Base-by-base conservation (phyloP, 2,888 invertebrate genomes). In the Eilema depressum region DNA sequence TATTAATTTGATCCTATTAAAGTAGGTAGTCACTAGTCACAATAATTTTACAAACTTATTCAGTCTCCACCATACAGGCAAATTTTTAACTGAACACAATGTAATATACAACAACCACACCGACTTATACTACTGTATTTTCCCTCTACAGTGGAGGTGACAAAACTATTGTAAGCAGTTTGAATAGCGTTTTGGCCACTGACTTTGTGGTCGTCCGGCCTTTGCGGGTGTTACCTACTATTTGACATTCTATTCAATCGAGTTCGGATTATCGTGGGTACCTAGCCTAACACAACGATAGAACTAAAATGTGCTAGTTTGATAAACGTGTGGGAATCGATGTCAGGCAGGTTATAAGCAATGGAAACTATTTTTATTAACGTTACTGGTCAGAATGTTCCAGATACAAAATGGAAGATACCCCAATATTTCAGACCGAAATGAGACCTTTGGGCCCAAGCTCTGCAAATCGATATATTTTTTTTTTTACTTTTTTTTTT, bases 91-190 rank as follows among this genome's bases (percentile, higher is more conserved):
- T 20, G 47, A 47, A 20, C 17, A 20, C 20, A 47, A 47, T 20
- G 17, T 41, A 17, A 41, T 3, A 47, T n/a, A 53, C 53, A n/a
- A 53, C n/a, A 26, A 53, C n/a, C 2, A 53, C n/a, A 17, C 59
- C 20, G 33, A 73, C n/a, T 62, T 70, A 33, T 20, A 77, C 75
- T 82, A 70, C 82, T 82, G 78, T 3, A 0, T 0, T 0, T 68
- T 62, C 1, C 8, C 61, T 82, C 11, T 11, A 23, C 17, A 28
- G 83, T 85, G 84, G 78, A 88, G 86, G 88, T 89, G 90, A 88
- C 91, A 92, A 92, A 92, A 92, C 90, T 88, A 90, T 93, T 92
- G 91, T 90, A 84, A 85, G 80, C 73, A 85, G 84, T 82, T 82
- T 90, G 86, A 90, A 91, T 89, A 82, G 88, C 81, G 75, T 80